Conservation (phyloP, 2,113 vertebrate species). For the Sphyrna mokarran region DNA sequence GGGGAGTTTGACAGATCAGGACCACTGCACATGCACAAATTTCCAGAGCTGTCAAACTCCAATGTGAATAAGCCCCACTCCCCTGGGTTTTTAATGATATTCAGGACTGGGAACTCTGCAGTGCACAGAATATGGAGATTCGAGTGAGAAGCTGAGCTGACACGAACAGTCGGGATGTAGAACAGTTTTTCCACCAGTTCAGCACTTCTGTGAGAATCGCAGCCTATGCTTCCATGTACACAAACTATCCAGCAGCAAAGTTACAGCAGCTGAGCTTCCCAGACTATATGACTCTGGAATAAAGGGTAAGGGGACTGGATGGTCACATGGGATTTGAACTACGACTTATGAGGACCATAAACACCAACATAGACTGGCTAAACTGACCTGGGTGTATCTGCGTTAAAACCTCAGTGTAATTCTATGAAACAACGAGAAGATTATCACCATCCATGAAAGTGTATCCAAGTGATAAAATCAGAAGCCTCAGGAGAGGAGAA, state of each 20-base stretch:
- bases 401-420: not conserved
- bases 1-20: too few species aligned
- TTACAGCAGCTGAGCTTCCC: not conserved
- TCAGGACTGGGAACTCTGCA: too few species aligned
- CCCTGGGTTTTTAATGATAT: too few species aligned
- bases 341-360: not conserved
- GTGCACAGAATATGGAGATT: too few species aligned
- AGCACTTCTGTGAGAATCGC: too few species aligned
- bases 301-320: not conserved
- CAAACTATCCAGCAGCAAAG: not conserved
- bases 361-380: not conserved
- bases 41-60: too few species aligned
- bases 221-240: not conserved
- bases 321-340: not conserved
- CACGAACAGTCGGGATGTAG: too few species aligned
- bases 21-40: too few species aligned
- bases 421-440: not conserved
- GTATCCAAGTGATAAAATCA: not conserved
- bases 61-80: too few species aligned
- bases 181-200: too few species aligned
- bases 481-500: not conserved
- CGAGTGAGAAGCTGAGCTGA: too few species aligned
- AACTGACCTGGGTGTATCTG: not conserved
- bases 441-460: not conserved
- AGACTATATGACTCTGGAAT: not conserved